Evolutionary conservation across 2,888 invertebrate genomes (phyloP).

Genomic region (Tipula confusa): DNA sequence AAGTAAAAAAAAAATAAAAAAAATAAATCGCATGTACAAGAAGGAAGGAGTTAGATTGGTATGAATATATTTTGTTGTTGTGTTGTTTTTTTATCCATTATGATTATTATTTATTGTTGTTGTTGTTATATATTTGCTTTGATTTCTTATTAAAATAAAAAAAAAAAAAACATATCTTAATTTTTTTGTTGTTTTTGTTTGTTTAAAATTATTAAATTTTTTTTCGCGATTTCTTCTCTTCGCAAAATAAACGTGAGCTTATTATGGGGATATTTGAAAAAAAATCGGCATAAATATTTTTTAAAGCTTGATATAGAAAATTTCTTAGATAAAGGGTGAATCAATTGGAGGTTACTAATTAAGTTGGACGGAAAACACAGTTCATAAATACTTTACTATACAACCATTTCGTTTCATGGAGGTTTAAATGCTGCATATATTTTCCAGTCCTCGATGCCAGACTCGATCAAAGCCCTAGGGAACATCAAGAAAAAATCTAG

Average conservation of each 20-base stretch:
- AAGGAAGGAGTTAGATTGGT: conserved; percentile 28
- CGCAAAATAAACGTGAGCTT: conserved; percentile 16
- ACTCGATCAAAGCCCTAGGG: too few relatives aligned
- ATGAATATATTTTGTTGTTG: neutral
- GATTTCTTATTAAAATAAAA: neutral
- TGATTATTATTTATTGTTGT: neutral
- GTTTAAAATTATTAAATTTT: neutral
- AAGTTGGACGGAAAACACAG: too few relatives aligned
- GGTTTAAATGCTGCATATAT: too few relatives aligned
- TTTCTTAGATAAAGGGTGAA: neutral
- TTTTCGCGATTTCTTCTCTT: neutral
- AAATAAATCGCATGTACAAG: neutral
- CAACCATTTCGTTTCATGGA: too few relatives aligned
- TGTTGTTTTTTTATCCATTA: conserved; percentile 28
- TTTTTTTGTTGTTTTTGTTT: neutral
- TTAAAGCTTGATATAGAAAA: neutral
- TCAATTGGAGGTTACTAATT: too few relatives aligned
- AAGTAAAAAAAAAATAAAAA: too few relatives aligned
- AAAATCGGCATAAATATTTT: neutral
- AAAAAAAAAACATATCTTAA: neutral
- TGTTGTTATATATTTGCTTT: neutral
- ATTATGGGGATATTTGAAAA: neutral
- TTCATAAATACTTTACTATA: too few relatives aligned
- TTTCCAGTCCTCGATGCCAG: too few relatives aligned
- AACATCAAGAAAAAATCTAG: too few relatives aligned